Conservation (phyloP, 2,888 invertebrate genomes). For the Heliconius erato region DNA sequence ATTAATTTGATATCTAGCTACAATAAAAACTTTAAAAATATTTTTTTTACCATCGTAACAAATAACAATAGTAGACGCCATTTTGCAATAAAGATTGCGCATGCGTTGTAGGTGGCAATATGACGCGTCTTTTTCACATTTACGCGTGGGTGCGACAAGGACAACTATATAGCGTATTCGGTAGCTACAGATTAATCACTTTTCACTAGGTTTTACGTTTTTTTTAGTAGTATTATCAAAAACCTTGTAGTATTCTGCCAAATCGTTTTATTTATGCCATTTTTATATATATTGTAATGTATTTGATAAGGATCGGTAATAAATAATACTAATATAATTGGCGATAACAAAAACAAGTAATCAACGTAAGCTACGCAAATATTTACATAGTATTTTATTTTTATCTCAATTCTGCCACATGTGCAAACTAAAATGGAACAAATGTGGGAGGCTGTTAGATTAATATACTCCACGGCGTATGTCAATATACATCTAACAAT, state of each 20-base stretch:
- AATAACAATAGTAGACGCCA: slow-evolving; percentile 59
- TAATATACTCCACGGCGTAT: slow-evolving; percentile 53
- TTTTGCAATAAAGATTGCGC: slow-evolving; percentile 61
- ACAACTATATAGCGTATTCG: slow-evolving; percentile 56
- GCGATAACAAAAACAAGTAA: slow-evolving; percentile 10
- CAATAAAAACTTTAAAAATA: neutral
- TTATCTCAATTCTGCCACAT: slow-evolving; percentile 60
- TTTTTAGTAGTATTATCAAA: slow-evolving; percentile 11
- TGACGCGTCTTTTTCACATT: slow-evolving; percentile 38
- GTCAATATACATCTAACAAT: slow-evolving; percentile 70
- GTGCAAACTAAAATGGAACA: slow-evolving; percentile 77
- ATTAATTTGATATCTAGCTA: neutral
- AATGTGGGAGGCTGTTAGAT: slow-evolving; percentile 74
- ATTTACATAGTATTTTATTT: slow-evolving; percentile 54
- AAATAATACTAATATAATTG: neutral
- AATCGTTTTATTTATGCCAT: neutral
- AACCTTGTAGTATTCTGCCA: neutral
- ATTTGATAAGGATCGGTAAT: neutral
- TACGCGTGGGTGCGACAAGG: slow-evolving; percentile 63
- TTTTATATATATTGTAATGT: neutral
- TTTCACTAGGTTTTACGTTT: slow-evolving; percentile 43
- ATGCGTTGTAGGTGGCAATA: slow-evolving; percentile 45
- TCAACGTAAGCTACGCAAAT: slow-evolving; percentile 46
- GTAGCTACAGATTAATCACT: slow-evolving; percentile 49
- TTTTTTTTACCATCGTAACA: slow-evolving; percentile 15